Evolutionary conservation across 2,888 invertebrate species (phyloP).

Genomic region (Aphodius sticticus): DNA sequence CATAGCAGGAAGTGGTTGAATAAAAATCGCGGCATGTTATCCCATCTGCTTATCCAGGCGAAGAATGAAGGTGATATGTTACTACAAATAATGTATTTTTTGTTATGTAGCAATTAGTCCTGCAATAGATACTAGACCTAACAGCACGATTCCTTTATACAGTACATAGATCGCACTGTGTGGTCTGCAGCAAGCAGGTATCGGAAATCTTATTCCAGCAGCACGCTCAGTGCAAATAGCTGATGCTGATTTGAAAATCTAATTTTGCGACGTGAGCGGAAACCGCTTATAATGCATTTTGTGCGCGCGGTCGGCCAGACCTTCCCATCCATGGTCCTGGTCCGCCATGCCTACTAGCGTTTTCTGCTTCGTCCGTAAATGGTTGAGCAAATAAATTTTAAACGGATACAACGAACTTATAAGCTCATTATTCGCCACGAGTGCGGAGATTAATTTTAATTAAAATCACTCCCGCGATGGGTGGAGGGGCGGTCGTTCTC

Average conservation of each 20-base stretch:
- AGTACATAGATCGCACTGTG: not conserved
- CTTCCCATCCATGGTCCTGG: not conserved
- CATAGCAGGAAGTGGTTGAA: no score
- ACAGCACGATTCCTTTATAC: no score
- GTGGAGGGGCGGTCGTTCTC: not conserved
- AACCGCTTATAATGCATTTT: not conserved
- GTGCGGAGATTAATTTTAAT: not conserved
- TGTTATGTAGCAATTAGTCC: no score
- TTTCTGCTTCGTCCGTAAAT: not conserved
- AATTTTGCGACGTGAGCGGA: not conserved
- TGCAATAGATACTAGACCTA: no score
- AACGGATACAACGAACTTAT: constrained; percentile 4
- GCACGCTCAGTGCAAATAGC: not conserved
- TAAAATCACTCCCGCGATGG: not conserved
- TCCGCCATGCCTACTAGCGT: not conserved
- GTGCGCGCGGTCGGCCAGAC: not conserved
- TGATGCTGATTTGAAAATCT: constrained; percentile 4
- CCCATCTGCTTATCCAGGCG: no score
- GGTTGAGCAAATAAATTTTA: constrained; percentile 4
- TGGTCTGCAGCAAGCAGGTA: not conserved
- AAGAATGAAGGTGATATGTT: no score
- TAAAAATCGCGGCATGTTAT: no score
- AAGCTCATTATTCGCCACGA: not conserved
- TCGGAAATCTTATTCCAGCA: constrained; percentile 4
- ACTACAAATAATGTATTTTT: no score